These are phyloP conservation scores for Steinernema hermaphroditum DNA, from an alignment of 2,888 invertebrate species.

Conservation along the genomic window DNA sequence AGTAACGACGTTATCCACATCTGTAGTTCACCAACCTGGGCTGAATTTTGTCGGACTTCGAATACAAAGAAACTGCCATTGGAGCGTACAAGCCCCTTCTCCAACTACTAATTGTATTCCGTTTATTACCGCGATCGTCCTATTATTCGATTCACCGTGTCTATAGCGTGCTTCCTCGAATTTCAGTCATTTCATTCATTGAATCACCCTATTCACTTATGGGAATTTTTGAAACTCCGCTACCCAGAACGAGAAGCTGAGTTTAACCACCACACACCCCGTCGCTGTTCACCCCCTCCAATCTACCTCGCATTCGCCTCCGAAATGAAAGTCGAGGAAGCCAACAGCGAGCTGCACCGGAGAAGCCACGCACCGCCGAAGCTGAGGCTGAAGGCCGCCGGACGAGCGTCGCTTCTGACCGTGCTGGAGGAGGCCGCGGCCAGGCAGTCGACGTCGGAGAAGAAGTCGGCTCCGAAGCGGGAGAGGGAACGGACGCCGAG, in stretches of 20 bases:
- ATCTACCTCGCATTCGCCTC: conserved; percentile 4
- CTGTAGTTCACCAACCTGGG: too few species aligned
- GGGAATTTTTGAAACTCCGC: not conserved
- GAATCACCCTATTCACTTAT: not conserved
- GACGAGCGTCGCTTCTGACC: not conserved
- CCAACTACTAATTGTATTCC: too few species aligned
- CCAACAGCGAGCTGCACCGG: not conserved
- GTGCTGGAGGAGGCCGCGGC: not conserved
- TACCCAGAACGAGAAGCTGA: not conserved
- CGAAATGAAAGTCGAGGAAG: conserved; percentile 4
- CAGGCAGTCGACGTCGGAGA: not conserved
- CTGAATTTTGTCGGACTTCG: too few species aligned
- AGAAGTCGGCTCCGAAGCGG: not conserved
- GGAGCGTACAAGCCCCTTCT: too few species aligned
- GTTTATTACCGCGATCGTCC: too few species aligned
- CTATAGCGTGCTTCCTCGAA: not conserved
- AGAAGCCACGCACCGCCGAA: conserved; percentile 6
- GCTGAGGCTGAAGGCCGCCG: not conserved
- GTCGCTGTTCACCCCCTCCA: not conserved
- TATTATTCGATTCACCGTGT: not conserved
- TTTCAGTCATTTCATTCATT: not conserved
- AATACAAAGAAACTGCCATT: too few species aligned
- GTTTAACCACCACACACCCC: too few species aligned
- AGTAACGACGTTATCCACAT: too few species aligned
- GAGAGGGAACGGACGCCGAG: not conserved